A percentile compares a stretch with the other conserved stretches of the same genome.
phyloP scores from a whole-genome alignment of 2,113 vertebrate species.

The Ahaetulla prasina region DNA sequence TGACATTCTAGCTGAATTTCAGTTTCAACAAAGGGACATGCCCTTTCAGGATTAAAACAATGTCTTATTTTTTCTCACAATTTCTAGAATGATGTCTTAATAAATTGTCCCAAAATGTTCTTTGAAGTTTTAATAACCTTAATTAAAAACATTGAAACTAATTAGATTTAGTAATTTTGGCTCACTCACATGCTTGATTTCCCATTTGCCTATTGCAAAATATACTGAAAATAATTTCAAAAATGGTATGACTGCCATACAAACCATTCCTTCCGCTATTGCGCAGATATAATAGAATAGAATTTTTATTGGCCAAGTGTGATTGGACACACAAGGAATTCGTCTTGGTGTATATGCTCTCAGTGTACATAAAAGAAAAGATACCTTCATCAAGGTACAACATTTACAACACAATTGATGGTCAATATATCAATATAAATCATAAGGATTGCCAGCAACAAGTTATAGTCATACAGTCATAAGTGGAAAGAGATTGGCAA shows the following conservation, averaged over 20 bases:
- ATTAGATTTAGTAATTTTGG: neutral
- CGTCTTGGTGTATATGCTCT: no score
- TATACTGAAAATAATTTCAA: neutral
- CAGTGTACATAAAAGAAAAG: no score
- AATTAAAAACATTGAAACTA: neutral
- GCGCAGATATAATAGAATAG: no score
- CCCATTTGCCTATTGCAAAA: neutral
- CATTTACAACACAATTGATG: no score
- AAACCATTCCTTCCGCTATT: neutral
- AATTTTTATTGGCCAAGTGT: no score
- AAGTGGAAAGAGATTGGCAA: no score
- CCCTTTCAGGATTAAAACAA: neutral
- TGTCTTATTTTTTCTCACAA: fast-evolving
- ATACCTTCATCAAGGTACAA: no score
- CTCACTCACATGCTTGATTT: neutral
- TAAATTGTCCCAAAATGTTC: neutral
- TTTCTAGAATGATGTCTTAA: neutral
- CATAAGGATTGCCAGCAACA: no score
- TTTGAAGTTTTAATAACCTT: neutral
- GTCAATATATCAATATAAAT: no score
- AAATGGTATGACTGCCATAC: neutral
- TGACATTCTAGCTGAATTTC: neutral
- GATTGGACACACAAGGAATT: no score
- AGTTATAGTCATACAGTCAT: no score
- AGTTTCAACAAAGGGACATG: neutral